Base-by-base conservation (phyloP, 2,888 invertebrate species). In the Agelastica alni region DNA sequence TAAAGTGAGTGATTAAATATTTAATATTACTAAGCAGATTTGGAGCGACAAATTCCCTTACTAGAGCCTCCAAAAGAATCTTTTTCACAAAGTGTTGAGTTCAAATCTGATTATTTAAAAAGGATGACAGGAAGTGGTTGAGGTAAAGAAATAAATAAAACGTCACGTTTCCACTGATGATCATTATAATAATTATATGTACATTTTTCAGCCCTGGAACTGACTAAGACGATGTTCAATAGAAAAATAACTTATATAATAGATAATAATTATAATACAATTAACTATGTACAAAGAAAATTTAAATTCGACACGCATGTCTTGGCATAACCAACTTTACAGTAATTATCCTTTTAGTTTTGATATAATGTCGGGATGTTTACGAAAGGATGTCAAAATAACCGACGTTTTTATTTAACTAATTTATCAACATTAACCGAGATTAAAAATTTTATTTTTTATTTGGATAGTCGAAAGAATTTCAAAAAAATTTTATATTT, bases 201-300 rank as follows among this genome's bases (percentile, higher is more conserved):
- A 76, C 76, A 76, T 73, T 51, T 32, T 56, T 75, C 71, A 75
- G 75, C 73, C 73, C 73, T 73, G 71, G 66, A 69, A 70, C 70
- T 73, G 74, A 75, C 74, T 75, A 70, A 73, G 73, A 75, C 73
- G 73, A 75, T 73, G 71, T 73, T 73, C 74, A 76, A 76, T 76
- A 76, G 74, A 76, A 76, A 76, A 76, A 76, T 76, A 76, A 76
- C 76, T 76, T 75, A 73, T 74, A 74, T 71, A 71, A 73, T 75
- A 71, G 73, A 72, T 73, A 74, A 74, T 74, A 75, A 74, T 73
- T 76, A 76, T 75, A 75, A 75, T 76, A 75, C 76, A 76, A 72
- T 69, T 69, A 75, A 73, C 66, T 76, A 75, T 76, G 65, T 75
- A 76, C 75, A 76, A 72, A 65, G 64, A 71, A 72, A 72, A 69